phyloP scores from a whole-genome alignment of 2,113 vertebrate genomes.

The Epinephelus moara region DNA sequence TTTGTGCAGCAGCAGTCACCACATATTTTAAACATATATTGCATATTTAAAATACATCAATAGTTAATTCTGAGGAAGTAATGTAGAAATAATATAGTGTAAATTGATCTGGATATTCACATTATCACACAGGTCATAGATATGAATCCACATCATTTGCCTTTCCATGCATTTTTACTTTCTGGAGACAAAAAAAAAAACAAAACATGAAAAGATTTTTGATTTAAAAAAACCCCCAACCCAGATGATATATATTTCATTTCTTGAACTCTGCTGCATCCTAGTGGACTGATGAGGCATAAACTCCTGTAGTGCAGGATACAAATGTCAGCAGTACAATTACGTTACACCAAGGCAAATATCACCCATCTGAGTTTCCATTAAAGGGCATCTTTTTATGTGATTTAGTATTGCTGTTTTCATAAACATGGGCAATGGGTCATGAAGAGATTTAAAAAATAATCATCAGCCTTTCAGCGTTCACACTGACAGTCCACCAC shows the following conservation, averaged over 20 bases:
- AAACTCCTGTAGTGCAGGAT: neutral
- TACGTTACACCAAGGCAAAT: neutral
- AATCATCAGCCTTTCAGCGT: neutral
- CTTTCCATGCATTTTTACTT: neutral
- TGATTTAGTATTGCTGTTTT: neutral
- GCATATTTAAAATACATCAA: neutral
- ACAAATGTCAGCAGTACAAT: neutral
- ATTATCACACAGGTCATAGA: neutral
- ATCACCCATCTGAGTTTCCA: neutral
- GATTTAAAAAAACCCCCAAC: neutral
- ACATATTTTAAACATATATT: neutral
- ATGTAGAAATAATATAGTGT: neutral
- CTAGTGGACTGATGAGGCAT: constrained; percentile 44
- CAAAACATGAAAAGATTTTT: neutral
- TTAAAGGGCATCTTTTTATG: neutral
- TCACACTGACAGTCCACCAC: too few relatives aligned
- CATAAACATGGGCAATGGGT: neutral
- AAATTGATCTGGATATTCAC: neutral
- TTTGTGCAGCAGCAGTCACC: neutral
- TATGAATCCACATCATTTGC: neutral
- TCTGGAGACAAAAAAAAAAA: neutral
- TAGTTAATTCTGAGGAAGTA: neutral
- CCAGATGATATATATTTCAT: neutral
- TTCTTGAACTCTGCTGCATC: constrained; percentile 53
- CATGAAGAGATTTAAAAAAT: neutral